Evolutionary conservation across 2,113 vertebrate species (phyloP), one percentile per base, ranked within the genome.

Genomic region (Micronycteris hirsuta): DNA sequence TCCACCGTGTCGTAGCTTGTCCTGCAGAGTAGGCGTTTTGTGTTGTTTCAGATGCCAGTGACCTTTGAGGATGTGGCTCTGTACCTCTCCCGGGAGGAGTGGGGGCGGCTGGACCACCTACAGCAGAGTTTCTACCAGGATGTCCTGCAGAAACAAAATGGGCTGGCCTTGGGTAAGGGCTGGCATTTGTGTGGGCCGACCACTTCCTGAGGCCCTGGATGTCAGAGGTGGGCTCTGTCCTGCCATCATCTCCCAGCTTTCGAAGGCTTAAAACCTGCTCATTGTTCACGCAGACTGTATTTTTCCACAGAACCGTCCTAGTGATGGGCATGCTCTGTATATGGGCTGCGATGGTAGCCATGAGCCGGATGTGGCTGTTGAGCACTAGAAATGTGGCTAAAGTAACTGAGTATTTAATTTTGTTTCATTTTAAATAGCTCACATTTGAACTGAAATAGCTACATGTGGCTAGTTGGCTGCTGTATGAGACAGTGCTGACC

Each of bases 61-160:
- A 98, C 97, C 54, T 98, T 98, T 70, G 97, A 98, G 92, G 97
- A 98, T 2, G 77, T 97, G 52, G 97, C 97, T 26, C 31, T 97
- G 41, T 98, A 98, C 74, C 96, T 97, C 15, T 98, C 97, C 56
- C 77, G 67, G 71, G 97, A 97, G 78, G 97, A 98, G 70, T 97
- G 97, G 97, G 96, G 93, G 8, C 94, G 73, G 56, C 93, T 97
- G 95, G 96, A 97, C 78, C 89, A 83, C 20, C 38, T 78, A 0
- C 97, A 97, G 74, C 96, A 97, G 82, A 93, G 47, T 74, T 43
- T 96, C 86, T 96, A 93, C 61, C 71, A 78, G 76, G 96, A 97
- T 1, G 7, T 90, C 76, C 85, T 96, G 13, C 96, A 96, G 94
- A 93, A 90, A 74, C 89, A 85, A 61, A 94, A 45, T 0, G 82